phyloP scores from a whole-genome alignment of 2,113 vertebrate genomes.

The Tricholaema leucomelas region DNA sequence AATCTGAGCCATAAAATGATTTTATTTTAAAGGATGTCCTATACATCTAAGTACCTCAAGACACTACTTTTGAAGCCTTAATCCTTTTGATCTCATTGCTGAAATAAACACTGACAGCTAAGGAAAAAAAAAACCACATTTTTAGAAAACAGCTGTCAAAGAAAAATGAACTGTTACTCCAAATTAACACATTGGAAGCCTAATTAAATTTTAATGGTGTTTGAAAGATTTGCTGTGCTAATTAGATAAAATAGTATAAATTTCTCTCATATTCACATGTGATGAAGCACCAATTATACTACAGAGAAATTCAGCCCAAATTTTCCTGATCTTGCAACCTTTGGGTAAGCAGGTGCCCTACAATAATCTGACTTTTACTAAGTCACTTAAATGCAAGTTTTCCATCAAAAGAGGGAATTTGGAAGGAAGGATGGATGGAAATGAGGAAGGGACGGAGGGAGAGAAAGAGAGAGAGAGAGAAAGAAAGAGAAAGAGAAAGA shows the following conservation, averaged over 20 bases:
- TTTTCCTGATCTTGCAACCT: neutral
- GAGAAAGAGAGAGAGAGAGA: no score
- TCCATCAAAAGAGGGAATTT: neutral
- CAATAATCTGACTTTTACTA: neutral
- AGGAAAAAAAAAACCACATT: neutral
- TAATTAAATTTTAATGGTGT: neutral
- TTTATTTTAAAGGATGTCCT: neutral
- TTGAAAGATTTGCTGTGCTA: neutral
- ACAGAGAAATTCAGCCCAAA: neutral
- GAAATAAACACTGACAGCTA: neutral
- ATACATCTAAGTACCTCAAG: neutral
- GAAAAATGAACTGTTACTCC: neutral
- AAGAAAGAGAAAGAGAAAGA: no score
- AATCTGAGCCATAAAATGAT: neutral
- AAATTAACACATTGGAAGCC: neutral
- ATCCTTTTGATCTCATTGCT: neutral
- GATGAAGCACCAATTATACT: neutral
- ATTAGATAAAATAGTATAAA: neutral
- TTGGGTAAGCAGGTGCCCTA: neutral
- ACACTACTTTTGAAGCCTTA: neutral
- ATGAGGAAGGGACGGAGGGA: no score
- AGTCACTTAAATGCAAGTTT: neutral
- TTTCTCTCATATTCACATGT: neutral
- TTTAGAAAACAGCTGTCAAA: conserved; percentile 1
- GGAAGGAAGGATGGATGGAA: neutral